Percentiles rank a stretch among this genome's conserved stretches.
These are phyloP conservation scores for Sarcophaga carnaria DNA, from an alignment of 2,888 invertebrate genomes.

Conservation along the genomic window DNA sequence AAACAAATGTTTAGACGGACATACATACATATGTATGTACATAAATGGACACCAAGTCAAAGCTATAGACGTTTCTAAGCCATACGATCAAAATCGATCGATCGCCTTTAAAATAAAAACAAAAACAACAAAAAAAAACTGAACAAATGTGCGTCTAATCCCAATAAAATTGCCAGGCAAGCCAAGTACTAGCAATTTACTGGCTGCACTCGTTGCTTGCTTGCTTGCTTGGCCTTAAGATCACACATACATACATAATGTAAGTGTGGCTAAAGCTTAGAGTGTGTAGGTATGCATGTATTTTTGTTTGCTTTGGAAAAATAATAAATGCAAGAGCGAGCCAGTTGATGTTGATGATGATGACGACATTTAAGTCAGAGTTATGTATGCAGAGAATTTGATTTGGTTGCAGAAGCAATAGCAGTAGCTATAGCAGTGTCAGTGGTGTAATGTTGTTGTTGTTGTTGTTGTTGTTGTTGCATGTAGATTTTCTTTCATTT, in stretches of 20 bases:
- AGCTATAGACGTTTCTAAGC: constrained; percentile 5
- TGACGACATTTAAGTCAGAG: constrained; percentile 50
- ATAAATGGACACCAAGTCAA: not conserved
- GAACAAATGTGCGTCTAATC: constrained; percentile 67
- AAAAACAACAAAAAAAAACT: too few relatives aligned
- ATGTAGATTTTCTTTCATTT: constrained; percentile 59
- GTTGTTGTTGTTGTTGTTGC: constrained; percentile 24
- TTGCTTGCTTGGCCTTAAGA: not conserved
- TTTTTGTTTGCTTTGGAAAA: not conserved
- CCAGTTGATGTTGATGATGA: constrained; percentile 29
- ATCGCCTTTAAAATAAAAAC: constrained; percentile 50
- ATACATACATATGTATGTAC: not conserved
- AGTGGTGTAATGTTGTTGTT: not conserved
- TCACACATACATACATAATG: not conserved
- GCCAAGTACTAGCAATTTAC: constrained; percentile 36
- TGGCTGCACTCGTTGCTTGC: not conserved
- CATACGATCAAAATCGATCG: constrained; percentile 55
- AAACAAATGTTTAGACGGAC: constrained; percentile 23
- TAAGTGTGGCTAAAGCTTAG: not conserved
- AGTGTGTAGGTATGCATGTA: not conserved
- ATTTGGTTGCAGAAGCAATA: not conserved
- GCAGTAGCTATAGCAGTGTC: not conserved
- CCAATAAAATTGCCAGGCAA: constrained; percentile 70
- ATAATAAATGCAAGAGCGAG: constrained; percentile 24
- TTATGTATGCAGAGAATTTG: not conserved